These are phyloP conservation scores for Sycophaga agraensis DNA, from an alignment of 1,140 invertebrate species.

Conservation along the genomic window DNA sequence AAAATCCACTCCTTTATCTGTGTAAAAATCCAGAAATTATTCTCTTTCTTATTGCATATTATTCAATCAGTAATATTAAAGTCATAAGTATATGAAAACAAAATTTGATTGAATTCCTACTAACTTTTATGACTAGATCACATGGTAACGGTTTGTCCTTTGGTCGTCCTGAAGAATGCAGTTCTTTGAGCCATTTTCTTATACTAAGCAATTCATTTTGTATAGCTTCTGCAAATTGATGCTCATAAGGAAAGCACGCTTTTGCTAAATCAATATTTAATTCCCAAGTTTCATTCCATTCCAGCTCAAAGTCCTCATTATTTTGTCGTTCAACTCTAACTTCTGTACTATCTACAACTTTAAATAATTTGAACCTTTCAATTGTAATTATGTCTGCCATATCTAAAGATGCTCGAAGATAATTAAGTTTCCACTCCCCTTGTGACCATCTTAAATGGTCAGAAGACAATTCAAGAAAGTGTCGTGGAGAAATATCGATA, in stretches of 20 bases:
- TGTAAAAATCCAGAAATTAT: slow-evolving; percentile 27
- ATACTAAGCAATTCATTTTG: slow-evolving; percentile 88
- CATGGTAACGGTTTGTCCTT: slow-evolving; percentile 71
- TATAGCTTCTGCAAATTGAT: slow-evolving; percentile 90
- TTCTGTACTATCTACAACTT: slow-evolving; percentile 62
- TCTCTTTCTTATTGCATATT: too few species aligned
- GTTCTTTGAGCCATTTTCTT: slow-evolving; percentile 89
- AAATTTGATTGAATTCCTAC: neutral
- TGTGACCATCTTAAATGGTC: slow-evolving; percentile 52
- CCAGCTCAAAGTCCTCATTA: slow-evolving; percentile 69
- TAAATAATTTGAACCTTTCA: slow-evolving; percentile 67
- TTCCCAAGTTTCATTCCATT: slow-evolving; percentile 74
- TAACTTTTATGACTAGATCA: slow-evolving; percentile 85
- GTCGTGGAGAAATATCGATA: slow-evolving; percentile 50
- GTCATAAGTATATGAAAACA: neutral
- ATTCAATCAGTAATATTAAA: too few species aligned
- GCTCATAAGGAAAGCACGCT: slow-evolving; percentile 87
- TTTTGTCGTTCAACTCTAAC: slow-evolving; percentile 70
- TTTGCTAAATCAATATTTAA: slow-evolving; percentile 71
- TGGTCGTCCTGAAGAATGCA: slow-evolving; percentile 47
- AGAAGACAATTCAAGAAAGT: slow-evolving; percentile 51
- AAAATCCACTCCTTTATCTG: slow-evolving; percentile 81
- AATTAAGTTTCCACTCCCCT: slow-evolving; percentile 50
- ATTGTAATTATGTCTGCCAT: slow-evolving; percentile 74
- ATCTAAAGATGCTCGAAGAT: slow-evolving; percentile 64